A percentile compares a stretch with the other conserved stretches of the same genome.
phyloP scores from a whole-genome alignment of 2,888 invertebrate species.

The Habroteleia sp. region DNA sequence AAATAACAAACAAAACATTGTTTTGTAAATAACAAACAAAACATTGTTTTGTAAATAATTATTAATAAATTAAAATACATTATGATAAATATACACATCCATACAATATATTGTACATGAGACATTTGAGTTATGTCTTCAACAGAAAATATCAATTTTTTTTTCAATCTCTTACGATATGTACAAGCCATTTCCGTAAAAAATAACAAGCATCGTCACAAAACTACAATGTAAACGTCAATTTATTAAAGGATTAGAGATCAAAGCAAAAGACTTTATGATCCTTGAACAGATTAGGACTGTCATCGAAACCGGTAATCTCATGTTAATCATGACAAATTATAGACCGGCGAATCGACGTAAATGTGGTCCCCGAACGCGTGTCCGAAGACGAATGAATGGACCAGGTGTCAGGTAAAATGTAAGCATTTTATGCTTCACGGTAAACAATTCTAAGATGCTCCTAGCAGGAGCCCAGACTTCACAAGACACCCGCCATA shows the following conservation, averaged over 20 bases:
- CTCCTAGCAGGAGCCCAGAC: slow-evolving; percentile 64
- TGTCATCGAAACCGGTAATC: slow-evolving; percentile 79
- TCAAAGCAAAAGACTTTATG: slow-evolving; percentile 38
- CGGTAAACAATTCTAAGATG: slow-evolving; percentile 76
- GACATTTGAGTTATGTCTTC: no score
- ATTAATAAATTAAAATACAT: no score
- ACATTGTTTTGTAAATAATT: no score
- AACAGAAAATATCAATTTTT: no score
- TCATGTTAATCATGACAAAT: slow-evolving; percentile 79
- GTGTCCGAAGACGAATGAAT: slow-evolving; percentile 68
- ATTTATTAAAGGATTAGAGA: slow-evolving; percentile 58
- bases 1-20: no score
- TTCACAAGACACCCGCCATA: slow-evolving; percentile 36
- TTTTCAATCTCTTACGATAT: not conserved
- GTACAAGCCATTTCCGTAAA: not conserved
- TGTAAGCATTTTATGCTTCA: slow-evolving; percentile 71
- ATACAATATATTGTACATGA: no score
- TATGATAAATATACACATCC: no score
- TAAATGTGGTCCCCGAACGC: slow-evolving; percentile 38
- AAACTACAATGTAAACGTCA: slow-evolving; percentile 33
- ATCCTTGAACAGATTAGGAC: slow-evolving; percentile 53
- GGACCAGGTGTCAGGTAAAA: slow-evolving; percentile 76
- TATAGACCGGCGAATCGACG: slow-evolving; percentile 67
- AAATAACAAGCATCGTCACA: slow-evolving; percentile 27
- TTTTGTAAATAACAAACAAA: no score